Evolutionary conservation across 37 sponge, comb jelly and placozoan genomes (phyloP), one percentile per base, ranked within the genome.

Genomic region (Tethya wilhelma): DNA sequence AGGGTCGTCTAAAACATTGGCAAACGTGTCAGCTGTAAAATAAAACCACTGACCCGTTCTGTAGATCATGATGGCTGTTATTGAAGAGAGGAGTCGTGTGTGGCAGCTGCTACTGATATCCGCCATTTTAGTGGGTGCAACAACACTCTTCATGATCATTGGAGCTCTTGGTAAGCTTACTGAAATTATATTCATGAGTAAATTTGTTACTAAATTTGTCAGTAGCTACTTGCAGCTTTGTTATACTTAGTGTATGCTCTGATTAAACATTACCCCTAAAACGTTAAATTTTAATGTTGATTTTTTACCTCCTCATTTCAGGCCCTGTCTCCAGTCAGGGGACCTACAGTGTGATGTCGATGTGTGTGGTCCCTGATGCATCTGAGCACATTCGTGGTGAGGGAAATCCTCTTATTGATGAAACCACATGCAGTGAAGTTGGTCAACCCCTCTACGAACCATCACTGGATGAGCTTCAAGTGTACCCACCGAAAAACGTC

Each of bases 161-260:
- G 90, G 90, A 37, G 87, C 64, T 34, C 67, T 59, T 23, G 87
- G 90, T 89, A 60, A 74, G 65, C 12, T n/a, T n/a, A n/a, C n/a
- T n/a, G n/a, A n/a, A n/a, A n/a, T n/a, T n/a, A n/a, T n/a, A n/a
- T n/a, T n/a, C n/a, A n/a, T n/a, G n/a, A n/a, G n/a, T n/a, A n/a
- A n/a, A n/a, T n/a, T 12, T 3, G 23, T 5, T 32, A 49, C 55
- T 49, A 14, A 68, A 68, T 2, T 0, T 34, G 41, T 7, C n/a
- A n/a, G n/a, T n/a, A n/a, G n/a, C n/a, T n/a, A n/a, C n/a, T n/a
- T n/a, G n/a, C n/a, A n/a, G n/a, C n/a, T n/a, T n/a, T n/a, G n/a
- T n/a, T n/a, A n/a, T n/a, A n/a, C n/a, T 17, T 49, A 49, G 17
- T 49, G 55, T 49, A 17, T 49, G 55, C 17, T 17, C 17, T n/a